Evolutionary conservation across 2,797 vertebrate species (phyloP), one percentile per base, ranked within the genome.

Genomic region (Danio aesculapii): DNA sequence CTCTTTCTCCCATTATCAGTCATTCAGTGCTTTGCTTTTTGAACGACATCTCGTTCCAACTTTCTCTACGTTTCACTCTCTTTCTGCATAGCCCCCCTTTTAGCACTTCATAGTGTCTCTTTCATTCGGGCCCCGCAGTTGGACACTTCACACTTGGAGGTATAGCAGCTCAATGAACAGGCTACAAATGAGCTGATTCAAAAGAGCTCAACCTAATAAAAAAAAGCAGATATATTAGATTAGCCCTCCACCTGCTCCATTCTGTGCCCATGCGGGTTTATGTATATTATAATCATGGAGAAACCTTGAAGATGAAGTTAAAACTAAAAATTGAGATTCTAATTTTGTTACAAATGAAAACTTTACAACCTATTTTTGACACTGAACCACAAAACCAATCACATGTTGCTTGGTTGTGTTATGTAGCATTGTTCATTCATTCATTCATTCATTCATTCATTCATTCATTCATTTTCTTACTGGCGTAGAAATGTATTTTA

Each of bases 151-250:
- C 81, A 87, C 91, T 91, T 91, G 88, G 91, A 92, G 91, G 90
- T 92, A 91, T 91, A 91, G 91, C 87, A 8, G 89, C 75, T 92
- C 89, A 91, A 89, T 90, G 92, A 92, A 92, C 86, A 0, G 91
- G 91, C 91, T 91, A 85, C 77, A 67, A 89, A 90, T 89, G 90
- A 93, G 92, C 88, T 88, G 87, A 91, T 89, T 93, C 85, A 91
- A 91, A 92, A 93, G 89, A 88, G 86, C 90, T 91, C 88, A 89
- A 87, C 91, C 75, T 90, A 84, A 82, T 30, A 57, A 30, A 30
- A 30, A 75, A 83, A 85, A 81, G 73, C 75, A 80, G 84, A 89
- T 88, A 88, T 91, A 88, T 92, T 89, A 91, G 87, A 93, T 92
- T 90, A 94, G 92, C 87, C 90, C 89, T 91, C 89, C 91, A 91